A percentile compares a stretch with the other conserved stretches of the same genome.
These are phyloP conservation scores for Cataglyphis livida DNA, from an alignment of 2,888 invertebrate species.

Conservation along the genomic window DNA sequence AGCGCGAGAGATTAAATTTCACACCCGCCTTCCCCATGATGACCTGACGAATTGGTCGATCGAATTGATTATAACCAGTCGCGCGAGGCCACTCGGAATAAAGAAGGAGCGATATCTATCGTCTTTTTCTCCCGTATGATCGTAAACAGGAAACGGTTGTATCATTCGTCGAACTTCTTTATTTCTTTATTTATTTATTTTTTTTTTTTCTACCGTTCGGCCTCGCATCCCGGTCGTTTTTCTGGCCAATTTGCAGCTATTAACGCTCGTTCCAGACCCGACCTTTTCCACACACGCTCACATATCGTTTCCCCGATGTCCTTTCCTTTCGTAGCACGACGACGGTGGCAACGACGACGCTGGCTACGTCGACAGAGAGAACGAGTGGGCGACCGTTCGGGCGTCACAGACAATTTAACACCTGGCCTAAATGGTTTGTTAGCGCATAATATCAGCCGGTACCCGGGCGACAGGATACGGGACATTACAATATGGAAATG, in stretches of 20 bases:
- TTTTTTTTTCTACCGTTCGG: slow-evolving; percentile 30
- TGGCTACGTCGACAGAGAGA: slow-evolving; percentile 49
- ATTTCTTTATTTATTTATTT: not conserved
- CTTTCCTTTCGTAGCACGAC: slow-evolving; percentile 46
- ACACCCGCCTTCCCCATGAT: slow-evolving; percentile 69
- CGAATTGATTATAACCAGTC: slow-evolving; percentile 75
- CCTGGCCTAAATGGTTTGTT: slow-evolving; percentile 85
- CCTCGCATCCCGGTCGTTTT: slow-evolving; percentile 71
- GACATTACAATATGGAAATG: slow-evolving; percentile 85
- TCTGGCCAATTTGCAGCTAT: slow-evolving; percentile 81
- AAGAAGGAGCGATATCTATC: slow-evolving; percentile 51
- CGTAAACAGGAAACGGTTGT: slow-evolving; percentile 69
- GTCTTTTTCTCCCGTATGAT: slow-evolving; percentile 45
- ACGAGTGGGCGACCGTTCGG: slow-evolving; percentile 74
- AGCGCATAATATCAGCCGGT: slow-evolving; percentile 82
- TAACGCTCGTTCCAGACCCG: slow-evolving; percentile 71
- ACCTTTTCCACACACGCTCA: slow-evolving; percentile 65
- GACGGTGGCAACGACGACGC: slow-evolving; percentile 36
- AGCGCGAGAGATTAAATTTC: slow-evolving; percentile 72
- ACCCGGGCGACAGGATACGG: slow-evolving; percentile 81
- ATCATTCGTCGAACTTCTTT: slow-evolving; percentile 45
- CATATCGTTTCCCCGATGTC: slow-evolving; percentile 17
- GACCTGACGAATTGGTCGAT: slow-evolving; percentile 75
- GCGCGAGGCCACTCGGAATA: slow-evolving; percentile 56
- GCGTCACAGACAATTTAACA: slow-evolving; percentile 85